These are phyloP conservation scores for Hoplostethus mediterraneus DNA, from an alignment of 2,797 vertebrate genomes.

Conservation along the genomic window DNA sequence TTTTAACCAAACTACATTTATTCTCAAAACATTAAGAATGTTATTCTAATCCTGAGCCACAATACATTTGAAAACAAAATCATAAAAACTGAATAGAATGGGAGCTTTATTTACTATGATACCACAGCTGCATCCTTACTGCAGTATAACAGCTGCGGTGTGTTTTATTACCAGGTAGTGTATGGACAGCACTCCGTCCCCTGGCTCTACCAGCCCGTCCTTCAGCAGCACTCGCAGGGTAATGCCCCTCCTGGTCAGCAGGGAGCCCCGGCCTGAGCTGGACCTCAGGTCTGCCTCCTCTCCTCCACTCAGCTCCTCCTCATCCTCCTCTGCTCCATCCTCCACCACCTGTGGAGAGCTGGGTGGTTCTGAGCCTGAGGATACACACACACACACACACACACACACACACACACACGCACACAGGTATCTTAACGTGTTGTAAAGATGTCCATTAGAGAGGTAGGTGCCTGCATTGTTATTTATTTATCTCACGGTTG, in stretches of 20 bases:
- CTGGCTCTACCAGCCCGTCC: constrained; percentile 93
- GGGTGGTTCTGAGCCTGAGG: constrained; percentile 85
- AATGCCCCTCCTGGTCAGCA: constrained; percentile 93
- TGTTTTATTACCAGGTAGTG: constrained; percentile 85
- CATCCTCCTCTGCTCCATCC: constrained; percentile 91
- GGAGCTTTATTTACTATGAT: neutral
- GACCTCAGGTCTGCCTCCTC: constrained; percentile 82
- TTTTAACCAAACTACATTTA: too few species aligned
- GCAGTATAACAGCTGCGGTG: neutral
- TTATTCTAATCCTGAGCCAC: too few species aligned
- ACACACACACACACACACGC: constrained; percentile 10
- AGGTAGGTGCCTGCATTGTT: neutral
- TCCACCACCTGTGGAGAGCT: constrained; percentile 87
- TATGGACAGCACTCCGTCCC: constrained; percentile 92
- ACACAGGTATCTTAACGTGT: neutral
- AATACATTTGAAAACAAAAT: too few species aligned
- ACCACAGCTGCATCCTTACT: neutral
- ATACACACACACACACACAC: constrained; percentile 27
- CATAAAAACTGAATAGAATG: too few species aligned
- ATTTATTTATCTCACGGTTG: neutral
- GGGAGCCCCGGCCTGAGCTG: constrained; percentile 83
- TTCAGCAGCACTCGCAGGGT: constrained; percentile 94
- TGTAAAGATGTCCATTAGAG: neutral
- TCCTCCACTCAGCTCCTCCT: constrained; percentile 89
- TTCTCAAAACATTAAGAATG: too few species aligned